Percentiles rank a stretch among this genome's conserved stretches.
Conservation (phyloP, 2,797 vertebrate genomes). For the Mareca penelope region DNA sequence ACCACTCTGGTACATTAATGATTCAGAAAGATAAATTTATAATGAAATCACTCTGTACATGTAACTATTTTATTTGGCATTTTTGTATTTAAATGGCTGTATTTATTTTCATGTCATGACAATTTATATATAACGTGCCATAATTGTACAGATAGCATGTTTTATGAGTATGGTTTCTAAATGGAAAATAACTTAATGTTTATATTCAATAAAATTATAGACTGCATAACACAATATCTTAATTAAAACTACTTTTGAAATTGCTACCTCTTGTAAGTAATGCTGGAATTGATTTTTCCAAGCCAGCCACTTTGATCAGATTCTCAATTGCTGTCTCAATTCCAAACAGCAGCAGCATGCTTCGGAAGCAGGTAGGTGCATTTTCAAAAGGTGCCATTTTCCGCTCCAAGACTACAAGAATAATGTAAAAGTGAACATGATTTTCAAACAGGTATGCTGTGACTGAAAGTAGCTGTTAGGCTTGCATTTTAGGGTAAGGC, state of each 20-base stretch:
- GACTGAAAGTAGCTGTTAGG: background rate
- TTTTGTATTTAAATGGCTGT: slow-evolving; percentile 90
- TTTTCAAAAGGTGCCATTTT: slow-evolving; percentile 13
- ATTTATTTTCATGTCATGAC: slow-evolving; percentile 90
- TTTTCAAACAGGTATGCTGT: background rate
- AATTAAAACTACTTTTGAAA: slow-evolving; percentile 60
- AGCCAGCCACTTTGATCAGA: slow-evolving; percentile 75
- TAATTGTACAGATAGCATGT: slow-evolving; percentile 79
- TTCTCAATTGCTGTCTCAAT: slow-evolving; percentile 84
- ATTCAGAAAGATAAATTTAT: slow-evolving; percentile 75
- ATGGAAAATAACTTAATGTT: slow-evolving; percentile 82
- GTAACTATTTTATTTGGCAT: slow-evolving; percentile 80
- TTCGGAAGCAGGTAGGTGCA: slow-evolving; percentile 78
- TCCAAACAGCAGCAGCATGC: slow-evolving; percentile 81
- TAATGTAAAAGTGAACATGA: background rate
- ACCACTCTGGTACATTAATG: slow-evolving; percentile 77
- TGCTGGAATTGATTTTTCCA: background rate
- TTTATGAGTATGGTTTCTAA: slow-evolving; percentile 77
- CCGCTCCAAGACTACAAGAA: slow-evolving; percentile 71
- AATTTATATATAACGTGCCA: slow-evolving; percentile 77
- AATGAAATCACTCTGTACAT: slow-evolving; percentile 78
- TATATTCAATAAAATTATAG: slow-evolving; percentile 85
- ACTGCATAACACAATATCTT: slow-evolving; percentile 34
- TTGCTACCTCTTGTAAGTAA: background rate
- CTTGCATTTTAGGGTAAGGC: background rate